A percentile compares a stretch with the other conserved stretches of the same genome.
Conservation (phyloP, 2,888 invertebrate species). For the Muschampia staudingeri region DNA sequence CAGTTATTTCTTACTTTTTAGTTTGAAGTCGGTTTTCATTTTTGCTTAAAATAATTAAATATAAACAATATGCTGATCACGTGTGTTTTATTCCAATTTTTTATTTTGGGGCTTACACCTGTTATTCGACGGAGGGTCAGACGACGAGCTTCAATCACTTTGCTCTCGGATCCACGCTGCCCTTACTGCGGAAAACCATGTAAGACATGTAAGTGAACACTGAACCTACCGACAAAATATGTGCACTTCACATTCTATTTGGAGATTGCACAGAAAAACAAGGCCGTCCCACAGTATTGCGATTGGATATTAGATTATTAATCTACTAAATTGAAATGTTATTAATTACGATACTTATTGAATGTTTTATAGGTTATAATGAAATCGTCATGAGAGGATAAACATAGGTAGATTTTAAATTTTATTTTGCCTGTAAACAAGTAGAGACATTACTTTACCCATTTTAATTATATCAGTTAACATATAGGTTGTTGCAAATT, state of each 20-base stretch:
- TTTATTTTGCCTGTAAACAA: not conserved
- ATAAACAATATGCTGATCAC: not conserved
- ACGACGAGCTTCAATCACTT: slow-evolving; percentile 79
- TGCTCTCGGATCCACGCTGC: slow-evolving; percentile 67
- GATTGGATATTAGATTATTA: too few species aligned
- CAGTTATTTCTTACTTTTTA: too few species aligned
- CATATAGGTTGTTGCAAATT: slow-evolving; percentile 25
- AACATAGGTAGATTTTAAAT: too few species aligned
- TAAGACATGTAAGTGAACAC: slow-evolving; percentile 64
- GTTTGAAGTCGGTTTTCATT: too few species aligned
- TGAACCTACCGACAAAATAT: slow-evolving; percentile 21
- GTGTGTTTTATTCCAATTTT: slow-evolving; percentile 11
- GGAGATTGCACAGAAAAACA: not conserved
- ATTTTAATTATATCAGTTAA: slow-evolving; percentile 2
- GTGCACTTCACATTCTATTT: slow-evolving; percentile 36
- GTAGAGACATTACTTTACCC: not conserved
- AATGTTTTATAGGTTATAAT: too few species aligned
- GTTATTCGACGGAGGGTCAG: slow-evolving; percentile 64
- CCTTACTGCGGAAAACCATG: slow-evolving; percentile 62
- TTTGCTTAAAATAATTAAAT: not conserved
- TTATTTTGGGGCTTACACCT: slow-evolving; percentile 51
- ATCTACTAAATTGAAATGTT: too few species aligned
- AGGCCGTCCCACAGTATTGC: not conserved
- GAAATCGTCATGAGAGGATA: too few species aligned
- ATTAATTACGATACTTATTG: too few species aligned